Evolutionary conservation across 2,113 vertebrate species (phyloP).

Genomic region (Elanoides forficatus): DNA sequence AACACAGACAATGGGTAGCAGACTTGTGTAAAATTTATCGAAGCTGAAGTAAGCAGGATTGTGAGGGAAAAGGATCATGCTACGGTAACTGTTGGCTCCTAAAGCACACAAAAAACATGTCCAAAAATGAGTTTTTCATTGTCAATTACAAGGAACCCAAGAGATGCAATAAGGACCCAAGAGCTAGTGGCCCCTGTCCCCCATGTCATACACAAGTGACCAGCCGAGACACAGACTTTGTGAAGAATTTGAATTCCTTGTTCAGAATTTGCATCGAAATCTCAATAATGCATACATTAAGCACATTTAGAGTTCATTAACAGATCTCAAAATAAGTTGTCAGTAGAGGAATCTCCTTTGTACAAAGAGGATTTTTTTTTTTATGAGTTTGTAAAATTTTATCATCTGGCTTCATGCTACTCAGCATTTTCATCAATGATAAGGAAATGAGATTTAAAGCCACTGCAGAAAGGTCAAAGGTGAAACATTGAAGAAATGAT

Average conservation of each 20-base stretch:
- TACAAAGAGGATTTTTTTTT: neutral
- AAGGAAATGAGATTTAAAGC: neutral
- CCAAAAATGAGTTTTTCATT: neutral
- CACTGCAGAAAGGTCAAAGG: neutral
- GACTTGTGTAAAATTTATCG: neutral
- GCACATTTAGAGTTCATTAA: neutral
- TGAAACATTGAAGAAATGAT: neutral
- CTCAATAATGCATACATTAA: neutral
- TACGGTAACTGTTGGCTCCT: neutral
- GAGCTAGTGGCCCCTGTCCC: neutral
- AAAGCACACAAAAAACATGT: neutral
- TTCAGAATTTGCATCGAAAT: neutral
- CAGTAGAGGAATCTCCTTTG: neutral
- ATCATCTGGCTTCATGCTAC: neutral
- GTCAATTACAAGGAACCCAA: neutral
- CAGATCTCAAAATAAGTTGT: neutral
- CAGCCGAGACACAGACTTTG: neutral
- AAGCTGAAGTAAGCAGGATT: neutral
- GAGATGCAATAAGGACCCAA: neutral
- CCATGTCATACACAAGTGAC: neutral
- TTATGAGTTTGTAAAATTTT: neutral
- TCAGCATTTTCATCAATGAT: neutral
- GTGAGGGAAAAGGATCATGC: neutral
- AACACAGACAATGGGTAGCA: neutral
- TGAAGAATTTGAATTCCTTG: neutral